phyloP scores from a whole-genome alignment of 2,888 invertebrate genomes.

The Myopa tessellatipennis region DNA sequence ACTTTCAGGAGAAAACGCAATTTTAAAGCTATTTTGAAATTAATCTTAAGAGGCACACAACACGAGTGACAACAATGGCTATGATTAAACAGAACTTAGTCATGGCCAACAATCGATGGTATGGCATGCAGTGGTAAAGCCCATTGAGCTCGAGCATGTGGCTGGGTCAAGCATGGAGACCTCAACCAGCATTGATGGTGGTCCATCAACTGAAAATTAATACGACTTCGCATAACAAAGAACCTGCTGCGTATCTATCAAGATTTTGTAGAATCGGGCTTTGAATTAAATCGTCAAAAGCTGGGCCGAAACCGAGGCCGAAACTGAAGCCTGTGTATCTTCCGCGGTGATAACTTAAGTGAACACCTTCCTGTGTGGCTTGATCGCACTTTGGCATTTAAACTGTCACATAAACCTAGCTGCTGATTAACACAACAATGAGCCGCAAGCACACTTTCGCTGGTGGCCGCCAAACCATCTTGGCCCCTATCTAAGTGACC shows the following conservation, averaged over 20 bases:
- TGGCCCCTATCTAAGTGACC: background rate
- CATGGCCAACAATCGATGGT: no score
- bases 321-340: constrained; percentile 12
- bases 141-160: background rate
- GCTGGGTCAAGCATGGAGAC: background rate
- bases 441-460: constrained; percentile 1
- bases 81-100: background rate
- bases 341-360: background rate
- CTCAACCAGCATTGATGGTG: constrained; percentile 29
- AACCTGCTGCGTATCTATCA: constrained; percentile 1
- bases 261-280: constrained; percentile 7
- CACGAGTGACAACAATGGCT: constrained; percentile 11
- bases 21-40: background rate
- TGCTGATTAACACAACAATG: constrained; percentile 50
- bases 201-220: constrained; percentile 29
- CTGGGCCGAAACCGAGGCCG: background rate
- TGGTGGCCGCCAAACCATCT: constrained; percentile 17
- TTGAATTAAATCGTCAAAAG: constrained; percentile 35
- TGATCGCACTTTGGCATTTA: constrained; percentile 44
- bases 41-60: background rate
- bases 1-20: background rate
- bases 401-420: constrained; percentile 52
- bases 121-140: background rate
- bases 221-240: constrained; percentile 16
- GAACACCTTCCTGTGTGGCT: constrained; percentile 35